Evolutionary conservation across 2,797 vertebrate genomes (phyloP).

Genomic region (Alauda arvensis): DNA sequence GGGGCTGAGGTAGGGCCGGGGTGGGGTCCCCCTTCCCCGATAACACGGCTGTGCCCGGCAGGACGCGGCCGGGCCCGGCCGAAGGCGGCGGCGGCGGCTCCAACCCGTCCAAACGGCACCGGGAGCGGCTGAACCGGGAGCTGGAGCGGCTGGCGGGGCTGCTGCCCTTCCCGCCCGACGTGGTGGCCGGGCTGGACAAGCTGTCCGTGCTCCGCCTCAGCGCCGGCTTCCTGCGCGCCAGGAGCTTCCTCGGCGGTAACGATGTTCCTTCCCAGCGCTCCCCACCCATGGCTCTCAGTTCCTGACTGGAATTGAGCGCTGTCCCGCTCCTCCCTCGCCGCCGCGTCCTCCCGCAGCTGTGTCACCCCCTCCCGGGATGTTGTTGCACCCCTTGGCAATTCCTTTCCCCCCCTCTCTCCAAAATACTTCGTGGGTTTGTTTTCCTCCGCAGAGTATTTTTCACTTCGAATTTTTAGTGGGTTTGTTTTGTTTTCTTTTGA

Average conservation of each 20-base stretch:
- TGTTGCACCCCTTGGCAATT: background rate
- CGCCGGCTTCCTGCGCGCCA: slow-evolving; percentile 76
- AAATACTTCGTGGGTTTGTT: background rate
- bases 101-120: slow-evolving; percentile 78
- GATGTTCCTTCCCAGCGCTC: fast-evolving
- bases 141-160: slow-evolving; percentile 77
- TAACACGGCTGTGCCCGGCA: background rate
- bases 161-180: slow-evolving; percentile 76
- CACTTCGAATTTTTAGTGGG: background rate
- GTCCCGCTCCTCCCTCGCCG: background rate
- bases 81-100: slow-evolving; percentile 70
- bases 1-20: too few relatives aligned
- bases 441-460: background rate
- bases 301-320: background rate
- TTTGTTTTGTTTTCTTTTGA: too few relatives aligned
- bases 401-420: fast-evolving
- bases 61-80: slow-evolving; percentile 51
- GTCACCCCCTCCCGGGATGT: too few relatives aligned
- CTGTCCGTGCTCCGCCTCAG: slow-evolving; percentile 70
- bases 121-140: slow-evolving; percentile 78
- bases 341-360: background rate
- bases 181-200: slow-evolving; percentile 77
- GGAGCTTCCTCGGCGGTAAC: slow-evolving; percentile 76
- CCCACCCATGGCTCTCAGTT: too few relatives aligned
- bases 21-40: too few relatives aligned